phyloP scores from a whole-genome alignment of 2,113 vertebrate species.

The Blennius ocellaris region DNA sequence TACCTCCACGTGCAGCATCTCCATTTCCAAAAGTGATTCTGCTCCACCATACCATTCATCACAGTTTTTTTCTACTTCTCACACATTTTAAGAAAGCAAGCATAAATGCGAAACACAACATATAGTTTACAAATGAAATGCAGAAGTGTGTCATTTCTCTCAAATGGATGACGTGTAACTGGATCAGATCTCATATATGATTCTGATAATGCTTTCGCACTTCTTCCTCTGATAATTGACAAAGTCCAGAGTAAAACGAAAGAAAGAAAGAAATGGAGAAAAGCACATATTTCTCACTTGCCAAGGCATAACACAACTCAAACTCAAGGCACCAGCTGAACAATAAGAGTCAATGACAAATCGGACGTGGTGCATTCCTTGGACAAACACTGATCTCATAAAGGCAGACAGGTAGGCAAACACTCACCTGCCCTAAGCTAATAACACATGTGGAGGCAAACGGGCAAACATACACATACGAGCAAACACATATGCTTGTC shows the following conservation, averaged over 20 bases:
- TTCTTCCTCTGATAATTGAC: constrained; percentile 19
- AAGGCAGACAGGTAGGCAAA: constrained; percentile 73
- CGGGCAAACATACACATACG: constrained; percentile 14
- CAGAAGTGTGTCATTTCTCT: constrained; percentile 20
- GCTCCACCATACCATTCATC: constrained; percentile 6
- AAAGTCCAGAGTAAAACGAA: too few relatives aligned
- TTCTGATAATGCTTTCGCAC: constrained; percentile 38
- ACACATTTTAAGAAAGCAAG: constrained; percentile 16
- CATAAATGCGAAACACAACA: constrained; percentile 19
- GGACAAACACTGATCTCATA: constrained; percentile 72
- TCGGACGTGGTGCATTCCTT: constrained; percentile 76
- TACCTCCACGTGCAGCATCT: constrained; percentile 37
- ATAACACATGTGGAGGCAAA: constrained; percentile 56
- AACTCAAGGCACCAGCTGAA: constrained; percentile 61
- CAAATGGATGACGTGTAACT: constrained; percentile 15
- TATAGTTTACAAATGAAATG: constrained; percentile 27
- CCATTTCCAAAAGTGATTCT: constrained; percentile 23
- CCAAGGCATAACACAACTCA: constrained; percentile 49
- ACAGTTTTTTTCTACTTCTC: background rate
- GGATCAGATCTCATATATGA: constrained; percentile 1
- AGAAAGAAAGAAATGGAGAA: constrained; percentile 1
- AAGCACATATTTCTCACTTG: constrained; percentile 67
- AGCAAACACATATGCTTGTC: constrained; percentile 34
- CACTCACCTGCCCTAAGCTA: constrained; percentile 79
- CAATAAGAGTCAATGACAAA: constrained; percentile 74